Base-by-base conservation (phyloP, 2,797 vertebrate species). In the Argyrosomus regius region DNA sequence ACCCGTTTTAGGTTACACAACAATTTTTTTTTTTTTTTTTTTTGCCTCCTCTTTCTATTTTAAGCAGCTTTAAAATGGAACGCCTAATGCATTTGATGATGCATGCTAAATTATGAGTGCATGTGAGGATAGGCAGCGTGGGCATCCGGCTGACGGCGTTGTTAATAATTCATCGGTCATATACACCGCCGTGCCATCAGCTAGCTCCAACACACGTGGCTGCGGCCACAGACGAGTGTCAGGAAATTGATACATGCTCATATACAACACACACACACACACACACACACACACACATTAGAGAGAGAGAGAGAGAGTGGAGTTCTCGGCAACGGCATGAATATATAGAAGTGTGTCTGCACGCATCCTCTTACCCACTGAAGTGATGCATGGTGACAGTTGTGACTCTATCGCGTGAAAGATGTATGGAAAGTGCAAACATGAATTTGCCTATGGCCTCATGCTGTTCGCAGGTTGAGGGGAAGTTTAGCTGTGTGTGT, bases 111-210 rank as follows among this genome's bases (percentile, higher is more conserved):
- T 63, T 62, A 68, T n/a, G 84, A 89, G 88, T 73, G 88, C 81
- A 83, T 88, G 83, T 87, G 80, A 87, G 89, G 87, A 89, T 77
- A 80, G 67, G 74, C 77, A 31, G 75, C 24, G 20, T 58, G 58
- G 75, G 84, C 88, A 81, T 86, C 73, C 50, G 20, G 82, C 83
- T 87, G 88, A 83, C n/a, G 26, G 65, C 49, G 5, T 28, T 46
- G 72, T 91, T 79, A 91, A 92, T 89, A 90, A 93, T 91, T 85
- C 39, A 93, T 78, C 64, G 20, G 86, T 84, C 75, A 85, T 53
- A 81, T 62, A 89, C 78, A 88, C 77, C n/a, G 4, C 63, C 46
- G 75, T 48, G 77, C 63, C 69, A 41, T 79, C 56, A 53, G 71
- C 54, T 3, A 53, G 63, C 69, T 64, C 46, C 35, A 48, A 64